Evolutionary conservation across 1,140 invertebrate genomes (phyloP).

Genomic region (Drosophila kohkoa): DNA sequence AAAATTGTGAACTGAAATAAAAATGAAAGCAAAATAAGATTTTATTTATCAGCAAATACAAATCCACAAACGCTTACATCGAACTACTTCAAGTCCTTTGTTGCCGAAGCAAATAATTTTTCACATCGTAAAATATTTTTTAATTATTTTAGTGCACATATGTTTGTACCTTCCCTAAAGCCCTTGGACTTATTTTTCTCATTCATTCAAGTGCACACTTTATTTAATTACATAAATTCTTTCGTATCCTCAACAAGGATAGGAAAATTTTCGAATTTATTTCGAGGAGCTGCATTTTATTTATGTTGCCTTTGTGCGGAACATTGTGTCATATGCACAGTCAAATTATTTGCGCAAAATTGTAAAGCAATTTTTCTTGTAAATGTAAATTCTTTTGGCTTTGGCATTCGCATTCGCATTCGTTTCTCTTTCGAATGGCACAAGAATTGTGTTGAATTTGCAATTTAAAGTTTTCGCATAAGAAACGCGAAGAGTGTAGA

Average conservation of each 20-base stretch:
- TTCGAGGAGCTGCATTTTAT: constrained; percentile 23
- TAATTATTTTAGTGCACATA: background rate
- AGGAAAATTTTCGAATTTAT: constrained; percentile 15
- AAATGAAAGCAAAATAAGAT: no score
- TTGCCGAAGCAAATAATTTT: background rate
- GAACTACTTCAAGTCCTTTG: background rate
- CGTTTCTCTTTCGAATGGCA: constrained; percentile 19
- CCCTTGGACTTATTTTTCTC: background rate
- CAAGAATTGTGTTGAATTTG: constrained; percentile 51
- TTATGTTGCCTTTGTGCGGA: constrained; percentile 15
- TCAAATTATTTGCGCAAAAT: constrained; percentile 42
- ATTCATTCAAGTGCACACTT: constrained; percentile 3
- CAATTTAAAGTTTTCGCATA: constrained; percentile 53
- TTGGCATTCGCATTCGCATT: constrained; percentile 29
- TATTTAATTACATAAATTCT: constrained; percentile 30
- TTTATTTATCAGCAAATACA: no score
- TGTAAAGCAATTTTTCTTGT: constrained; percentile 44
- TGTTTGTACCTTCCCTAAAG: background rate
- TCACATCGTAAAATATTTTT: background rate
- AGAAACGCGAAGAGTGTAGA: constrained; percentile 4
- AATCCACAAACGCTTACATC: background rate
- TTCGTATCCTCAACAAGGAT: background rate
- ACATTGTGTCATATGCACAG: constrained; percentile 43
- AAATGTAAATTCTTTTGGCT: constrained; percentile 54
- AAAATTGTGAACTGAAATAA: no score